Evolutionary conservation across 1,140 invertebrate species (phyloP).

Genomic region (Drosophila pseudoobscura): DNA sequence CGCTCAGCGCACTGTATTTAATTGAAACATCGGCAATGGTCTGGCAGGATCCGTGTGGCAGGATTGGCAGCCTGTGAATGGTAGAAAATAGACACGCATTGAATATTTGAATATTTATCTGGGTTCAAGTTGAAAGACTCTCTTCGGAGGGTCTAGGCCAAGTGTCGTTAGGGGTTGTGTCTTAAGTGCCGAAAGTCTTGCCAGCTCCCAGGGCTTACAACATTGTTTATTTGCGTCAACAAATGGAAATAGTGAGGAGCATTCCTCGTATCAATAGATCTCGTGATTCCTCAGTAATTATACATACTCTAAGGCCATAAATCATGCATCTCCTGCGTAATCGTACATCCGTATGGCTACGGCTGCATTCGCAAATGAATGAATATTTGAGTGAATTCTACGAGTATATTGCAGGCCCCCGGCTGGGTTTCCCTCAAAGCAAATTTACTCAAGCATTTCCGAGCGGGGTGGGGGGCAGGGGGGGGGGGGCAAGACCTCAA

Average conservation of each 20-base stretch:
- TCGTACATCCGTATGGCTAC: no score
- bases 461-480: no score
- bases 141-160: no score
- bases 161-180: no score
- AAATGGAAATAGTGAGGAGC: no score
- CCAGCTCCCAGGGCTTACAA: no score
- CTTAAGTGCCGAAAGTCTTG: no score
- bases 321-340: no score
- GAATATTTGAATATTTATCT: constrained; percentile 35
- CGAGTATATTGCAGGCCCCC: not conserved
- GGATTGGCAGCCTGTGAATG: constrained; percentile 11
- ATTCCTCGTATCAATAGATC: no score
- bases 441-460: not conserved
- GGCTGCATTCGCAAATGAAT: not conserved
- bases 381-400: constrained; percentile 2
- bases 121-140: constrained; percentile 8
- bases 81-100: constrained; percentile 3
- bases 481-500: not conserved
- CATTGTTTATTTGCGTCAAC: no score
- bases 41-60: not conserved
- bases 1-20: constrained; percentile 48
- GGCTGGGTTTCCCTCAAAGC: not conserved
- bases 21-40: constrained; percentile 69
- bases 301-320: no score
- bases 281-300: no score